Percentiles rank a stretch among this genome's conserved stretches.
phyloP scores from a whole-genome alignment of 2,888 invertebrate species.

The Ichneumoninae sp. region DNA sequence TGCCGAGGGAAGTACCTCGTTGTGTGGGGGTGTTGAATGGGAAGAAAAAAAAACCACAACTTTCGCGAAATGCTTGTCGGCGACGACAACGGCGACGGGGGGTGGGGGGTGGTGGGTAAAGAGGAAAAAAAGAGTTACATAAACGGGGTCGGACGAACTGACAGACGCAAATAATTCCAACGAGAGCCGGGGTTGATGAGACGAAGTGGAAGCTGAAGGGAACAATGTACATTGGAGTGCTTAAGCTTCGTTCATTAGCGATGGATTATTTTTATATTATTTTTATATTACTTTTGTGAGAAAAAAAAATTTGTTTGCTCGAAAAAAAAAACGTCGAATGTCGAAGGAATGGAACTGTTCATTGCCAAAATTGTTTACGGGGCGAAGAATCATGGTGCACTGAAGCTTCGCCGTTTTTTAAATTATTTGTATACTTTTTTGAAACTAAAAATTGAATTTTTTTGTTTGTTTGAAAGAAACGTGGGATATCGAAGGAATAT shows the following conservation, averaged over 20 bases:
- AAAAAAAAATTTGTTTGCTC: neutral
- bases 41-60: constrained; percentile 6
- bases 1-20: constrained; percentile 36
- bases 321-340: neutral
- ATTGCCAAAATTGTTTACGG: too few species aligned
- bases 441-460: too few species aligned
- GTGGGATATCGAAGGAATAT: neutral
- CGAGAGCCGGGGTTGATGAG: constrained; percentile 18
- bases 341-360: too few species aligned
- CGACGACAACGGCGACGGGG: constrained; percentile 16
- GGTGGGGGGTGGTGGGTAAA: neutral
- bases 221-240: constrained; percentile 34
- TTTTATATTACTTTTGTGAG: neutral
- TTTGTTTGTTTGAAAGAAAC: too few species aligned
- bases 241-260: constrained; percentile 58
- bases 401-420: too few species aligned
- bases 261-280: constrained; percentile 27
- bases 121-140: constrained; percentile 13
- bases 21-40: constrained; percentile 32
- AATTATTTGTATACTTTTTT: too few species aligned
- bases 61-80: constrained; percentile 25
- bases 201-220: constrained; percentile 4
- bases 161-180: constrained; percentile 29
- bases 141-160: constrained; percentile 21
- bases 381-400: too few species aligned